phyloP scores from a whole-genome alignment of 2,888 invertebrate species.

The Diadegma fenestrale region DNA sequence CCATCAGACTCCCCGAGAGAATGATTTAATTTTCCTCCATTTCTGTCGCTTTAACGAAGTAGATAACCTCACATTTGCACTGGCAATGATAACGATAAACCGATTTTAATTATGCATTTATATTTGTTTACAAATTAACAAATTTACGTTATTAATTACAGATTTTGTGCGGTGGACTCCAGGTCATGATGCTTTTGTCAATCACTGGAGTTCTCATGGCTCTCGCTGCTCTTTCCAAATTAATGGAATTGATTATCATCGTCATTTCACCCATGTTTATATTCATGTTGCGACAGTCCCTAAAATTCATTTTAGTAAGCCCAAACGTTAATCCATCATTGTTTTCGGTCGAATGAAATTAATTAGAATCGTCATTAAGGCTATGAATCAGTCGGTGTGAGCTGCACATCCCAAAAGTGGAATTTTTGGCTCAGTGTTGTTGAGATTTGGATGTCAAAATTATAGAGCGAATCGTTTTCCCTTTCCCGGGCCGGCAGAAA shows the following conservation, averaged over 20 bases:
- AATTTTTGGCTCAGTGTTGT: too few species aligned
- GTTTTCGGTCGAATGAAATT: background rate
- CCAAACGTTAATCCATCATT: slow-evolving; percentile 4
- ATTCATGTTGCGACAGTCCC: slow-evolving; percentile 71
- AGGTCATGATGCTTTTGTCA: slow-evolving; percentile 72
- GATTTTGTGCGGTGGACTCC: slow-evolving; percentile 68
- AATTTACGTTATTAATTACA: slow-evolving; percentile 61
- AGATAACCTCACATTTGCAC: slow-evolving; percentile 12
- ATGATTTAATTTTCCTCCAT: slow-evolving; percentile 46
- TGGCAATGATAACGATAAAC: background rate
- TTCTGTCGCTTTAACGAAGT: slow-evolving; percentile 24
- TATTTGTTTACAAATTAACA: background rate
- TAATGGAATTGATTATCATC: slow-evolving; percentile 74
- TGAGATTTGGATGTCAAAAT: too few species aligned
- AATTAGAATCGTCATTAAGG: background rate
- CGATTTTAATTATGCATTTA: background rate
- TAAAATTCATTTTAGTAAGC: slow-evolving; percentile 77
- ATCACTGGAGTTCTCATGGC: slow-evolving; percentile 75
- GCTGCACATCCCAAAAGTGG: too few species aligned
- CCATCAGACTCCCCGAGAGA: slow-evolving; percentile 17
- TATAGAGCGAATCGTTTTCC: too few species aligned
- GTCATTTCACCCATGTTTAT: slow-evolving; percentile 72
- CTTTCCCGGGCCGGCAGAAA: too few species aligned
- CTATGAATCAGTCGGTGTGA: background rate
- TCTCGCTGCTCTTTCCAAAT: slow-evolving; percentile 73